A percentile compares a stretch with the other conserved stretches of the same genome.
These are phyloP conservation scores for Rhineura floridana DNA, from an alignment of 2,113 vertebrate species.

Conservation along the genomic window DNA sequence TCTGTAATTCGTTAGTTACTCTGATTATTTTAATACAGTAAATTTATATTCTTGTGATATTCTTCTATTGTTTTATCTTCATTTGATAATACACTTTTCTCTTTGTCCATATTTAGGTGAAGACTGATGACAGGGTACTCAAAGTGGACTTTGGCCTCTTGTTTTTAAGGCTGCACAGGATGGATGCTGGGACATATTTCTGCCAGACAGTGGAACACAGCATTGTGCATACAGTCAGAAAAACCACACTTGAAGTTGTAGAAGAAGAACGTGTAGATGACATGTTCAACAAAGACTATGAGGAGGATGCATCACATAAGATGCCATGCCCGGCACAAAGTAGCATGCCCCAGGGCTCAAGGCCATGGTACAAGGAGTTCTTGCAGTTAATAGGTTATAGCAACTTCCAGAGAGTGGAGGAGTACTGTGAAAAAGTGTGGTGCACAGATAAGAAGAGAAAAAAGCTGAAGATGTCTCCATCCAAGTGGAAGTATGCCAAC, in stretches of 20 bases:
- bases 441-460: slow-evolving; percentile 90
- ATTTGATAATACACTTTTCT: neutral
- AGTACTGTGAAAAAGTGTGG: slow-evolving; percentile 98
- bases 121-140: slow-evolving; percentile 85
- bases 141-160: slow-evolving; percentile 91
- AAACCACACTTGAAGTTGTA: slow-evolving; percentile 86
- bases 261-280: slow-evolving; percentile 83
- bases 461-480: slow-evolving; percentile 85
- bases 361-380: slow-evolving; percentile 96
- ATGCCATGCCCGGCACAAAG: slow-evolving; percentile 76
- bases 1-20: neutral
- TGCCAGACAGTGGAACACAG: slow-evolving; percentile 94
- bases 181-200: slow-evolving; percentile 89
- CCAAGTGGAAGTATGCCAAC: slow-evolving; percentile 84
- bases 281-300: slow-evolving; percentile 75
- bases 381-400: slow-evolving; percentile 94
- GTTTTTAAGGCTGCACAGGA: slow-evolving; percentile 81
- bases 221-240: slow-evolving; percentile 88
- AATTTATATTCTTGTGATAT: neutral
- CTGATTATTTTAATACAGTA: neutral
- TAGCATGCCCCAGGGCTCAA: slow-evolving; percentile 72
- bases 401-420: slow-evolving; percentile 92
- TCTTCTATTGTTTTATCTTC: neutral
- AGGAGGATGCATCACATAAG: slow-evolving; percentile 75
- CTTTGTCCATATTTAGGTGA: slow-evolving; percentile 77